Evolutionary conservation across 2,888 invertebrate species (phyloP).

Genomic region (Protula sp.): DNA sequence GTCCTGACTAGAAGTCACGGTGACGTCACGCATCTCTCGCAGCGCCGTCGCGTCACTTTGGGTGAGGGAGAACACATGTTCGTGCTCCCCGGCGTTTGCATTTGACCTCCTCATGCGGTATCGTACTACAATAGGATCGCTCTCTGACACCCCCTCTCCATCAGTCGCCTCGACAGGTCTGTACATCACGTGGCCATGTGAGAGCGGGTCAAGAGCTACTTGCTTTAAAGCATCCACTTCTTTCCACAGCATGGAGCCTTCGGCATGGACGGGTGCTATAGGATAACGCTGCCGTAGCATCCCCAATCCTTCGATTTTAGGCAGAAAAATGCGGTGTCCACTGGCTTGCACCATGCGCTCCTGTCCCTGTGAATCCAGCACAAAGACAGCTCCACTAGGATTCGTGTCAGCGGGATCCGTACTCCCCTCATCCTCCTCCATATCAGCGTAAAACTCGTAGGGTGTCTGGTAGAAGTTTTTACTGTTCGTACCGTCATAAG

Average conservation of each 20-base stretch:
- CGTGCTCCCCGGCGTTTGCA: no score
- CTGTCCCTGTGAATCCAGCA: background rate
- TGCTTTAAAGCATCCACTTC: conserved; percentile 25
- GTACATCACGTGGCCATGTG: background rate
- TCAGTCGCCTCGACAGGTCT: no score
- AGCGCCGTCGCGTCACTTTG: no score
- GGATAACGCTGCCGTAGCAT: conserved; percentile 33
- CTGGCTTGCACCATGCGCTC: background rate
- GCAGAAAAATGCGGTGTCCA: conserved; percentile 11
- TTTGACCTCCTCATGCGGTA: no score
- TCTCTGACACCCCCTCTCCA: no score
- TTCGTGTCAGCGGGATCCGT: background rate
- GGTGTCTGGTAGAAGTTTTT: conserved; percentile 26
- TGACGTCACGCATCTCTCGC: no score
- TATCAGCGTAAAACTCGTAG: conserved; percentile 23
- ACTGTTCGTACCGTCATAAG: conserved; percentile 25
- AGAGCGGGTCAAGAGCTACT: background rate
- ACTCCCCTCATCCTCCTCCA: background rate
- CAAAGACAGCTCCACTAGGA: background rate
- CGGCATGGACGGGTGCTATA: conserved; percentile 34
- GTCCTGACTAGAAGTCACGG: no score
- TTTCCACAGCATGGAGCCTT: conserved; percentile 31
- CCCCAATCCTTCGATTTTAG: conserved; percentile 32
- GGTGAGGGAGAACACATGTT: no score
- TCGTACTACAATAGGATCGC: no score